Conservation (phyloP, 2,797 vertebrate species). For the Pipistrellus pygmaeus region DNA sequence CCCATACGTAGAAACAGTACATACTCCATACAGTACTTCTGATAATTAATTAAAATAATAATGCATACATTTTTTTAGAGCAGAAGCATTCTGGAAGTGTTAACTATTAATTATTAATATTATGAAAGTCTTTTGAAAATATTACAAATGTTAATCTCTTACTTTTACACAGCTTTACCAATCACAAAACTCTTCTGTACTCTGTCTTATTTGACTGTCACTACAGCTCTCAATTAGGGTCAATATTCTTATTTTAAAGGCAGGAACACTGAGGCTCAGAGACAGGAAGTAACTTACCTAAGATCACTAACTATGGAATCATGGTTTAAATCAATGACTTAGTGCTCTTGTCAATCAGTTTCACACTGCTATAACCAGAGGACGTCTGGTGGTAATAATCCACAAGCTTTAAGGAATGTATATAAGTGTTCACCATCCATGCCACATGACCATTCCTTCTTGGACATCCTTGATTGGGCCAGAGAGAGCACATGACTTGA, state of each 20-base stretch:
- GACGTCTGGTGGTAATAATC: background rate
- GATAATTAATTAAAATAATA: conserved; percentile 49
- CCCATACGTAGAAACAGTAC: background rate
- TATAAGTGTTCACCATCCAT: background rate
- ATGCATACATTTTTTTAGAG: background rate
- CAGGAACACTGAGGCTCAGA: background rate
- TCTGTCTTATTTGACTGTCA: background rate
- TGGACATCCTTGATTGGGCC: background rate
- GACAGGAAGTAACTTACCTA: background rate
- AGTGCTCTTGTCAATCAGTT: background rate
- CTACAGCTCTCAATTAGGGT: background rate
- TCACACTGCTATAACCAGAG: background rate
- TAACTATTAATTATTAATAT: conserved; percentile 2
- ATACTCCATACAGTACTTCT: background rate
- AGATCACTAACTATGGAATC: background rate
- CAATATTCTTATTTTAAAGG: background rate
- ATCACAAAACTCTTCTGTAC: background rate
- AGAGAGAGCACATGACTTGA: background rate
- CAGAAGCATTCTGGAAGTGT: background rate
- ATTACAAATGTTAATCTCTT: conserved; percentile 18
- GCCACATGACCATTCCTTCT: background rate
- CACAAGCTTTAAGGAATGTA: background rate
- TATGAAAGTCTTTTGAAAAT: conserved; percentile 21
- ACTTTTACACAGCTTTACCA: background rate
- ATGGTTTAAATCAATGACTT: background rate